phyloP scores from a whole-genome alignment of 2,113 vertebrate species.

The Dromiciops gliroides region DNA sequence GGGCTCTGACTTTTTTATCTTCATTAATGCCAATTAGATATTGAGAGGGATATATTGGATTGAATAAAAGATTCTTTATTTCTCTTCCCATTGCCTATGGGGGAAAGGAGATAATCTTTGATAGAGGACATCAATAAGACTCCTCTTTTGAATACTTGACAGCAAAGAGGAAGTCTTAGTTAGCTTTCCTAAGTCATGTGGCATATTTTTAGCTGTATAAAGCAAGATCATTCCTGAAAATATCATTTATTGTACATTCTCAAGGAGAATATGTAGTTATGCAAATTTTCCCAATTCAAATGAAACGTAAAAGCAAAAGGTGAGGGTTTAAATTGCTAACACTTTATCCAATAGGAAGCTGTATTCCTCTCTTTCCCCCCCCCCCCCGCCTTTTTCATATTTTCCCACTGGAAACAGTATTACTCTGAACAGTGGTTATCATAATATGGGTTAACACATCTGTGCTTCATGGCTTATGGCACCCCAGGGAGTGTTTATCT shows the following conservation, averaged over 20 bases:
- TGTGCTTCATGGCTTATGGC: constrained; percentile 67
- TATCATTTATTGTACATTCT: constrained; percentile 19
- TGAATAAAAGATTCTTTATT: not conserved
- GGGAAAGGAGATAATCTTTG: constrained; percentile 31
- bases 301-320: constrained; percentile 33
- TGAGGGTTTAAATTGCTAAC: not conserved
- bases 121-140: constrained; percentile 1
- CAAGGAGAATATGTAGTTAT: constrained; percentile 32
- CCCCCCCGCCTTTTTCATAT: constrained; percentile 22
- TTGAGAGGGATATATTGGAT: constrained; percentile 30
- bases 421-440: constrained; percentile 70
- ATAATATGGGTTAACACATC: constrained; percentile 78
- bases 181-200: constrained; percentile 31
- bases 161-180: not conserved
- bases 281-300: constrained; percentile 57
- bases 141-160: constrained; percentile 43
- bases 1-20: not conserved
- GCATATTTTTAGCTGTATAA: not conserved
- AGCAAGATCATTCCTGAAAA: not conserved
- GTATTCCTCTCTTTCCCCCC: constrained; percentile 20
- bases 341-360: constrained; percentile 60
- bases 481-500: constrained; percentile 76
- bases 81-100: not conserved
- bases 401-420: constrained; percentile 65
- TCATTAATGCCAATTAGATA: not conserved